Evolutionary conservation across 1,140 invertebrate genomes (phyloP).

Genomic region (Aphaenogaster ashmeadi): DNA sequence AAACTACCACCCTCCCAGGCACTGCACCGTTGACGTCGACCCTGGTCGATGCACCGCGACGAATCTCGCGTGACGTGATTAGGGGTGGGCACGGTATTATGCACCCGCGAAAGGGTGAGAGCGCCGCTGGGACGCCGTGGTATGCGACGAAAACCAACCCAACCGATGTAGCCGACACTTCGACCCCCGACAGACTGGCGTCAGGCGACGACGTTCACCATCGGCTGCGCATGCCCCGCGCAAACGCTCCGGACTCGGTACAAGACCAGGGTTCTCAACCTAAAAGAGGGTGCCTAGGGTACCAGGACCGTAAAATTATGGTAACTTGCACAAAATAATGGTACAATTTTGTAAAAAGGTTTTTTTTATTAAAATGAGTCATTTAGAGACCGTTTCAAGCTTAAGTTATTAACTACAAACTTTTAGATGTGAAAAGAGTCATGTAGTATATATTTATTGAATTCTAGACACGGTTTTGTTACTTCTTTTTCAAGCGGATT

Average conservation of each 20-base stretch:
- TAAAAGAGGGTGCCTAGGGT: no score
- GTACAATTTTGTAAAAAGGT: no score
- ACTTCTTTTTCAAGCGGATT: no score
- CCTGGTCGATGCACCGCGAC: constrained; percentile 38
- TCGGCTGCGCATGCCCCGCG: constrained; percentile 82
- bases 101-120: constrained; percentile 28
- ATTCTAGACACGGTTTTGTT: no score
- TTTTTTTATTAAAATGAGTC: no score
- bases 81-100: constrained; percentile 9
- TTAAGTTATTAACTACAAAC: no score
- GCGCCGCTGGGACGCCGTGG: constrained; percentile 43
- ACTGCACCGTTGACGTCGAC: constrained; percentile 61
- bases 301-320: no score
- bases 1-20: constrained; percentile 46
- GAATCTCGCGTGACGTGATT: constrained; percentile 17
- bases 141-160: constrained; percentile 58
- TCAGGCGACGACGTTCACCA: constrained; percentile 74
- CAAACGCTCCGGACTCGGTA: constrained; percentile 65
- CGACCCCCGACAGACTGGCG: constrained; percentile 86
- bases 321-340: no score
- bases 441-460: no score
- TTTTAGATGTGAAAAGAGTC: no score
- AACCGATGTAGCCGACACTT: constrained; percentile 83
- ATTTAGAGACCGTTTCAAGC: no score
- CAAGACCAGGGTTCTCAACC: constrained; percentile 32